Percentiles rank a stretch among this genome's conserved stretches.
phyloP scores from a whole-genome alignment of 2,113 vertebrate genomes.

The Cynoglossus semilaevis region DNA sequence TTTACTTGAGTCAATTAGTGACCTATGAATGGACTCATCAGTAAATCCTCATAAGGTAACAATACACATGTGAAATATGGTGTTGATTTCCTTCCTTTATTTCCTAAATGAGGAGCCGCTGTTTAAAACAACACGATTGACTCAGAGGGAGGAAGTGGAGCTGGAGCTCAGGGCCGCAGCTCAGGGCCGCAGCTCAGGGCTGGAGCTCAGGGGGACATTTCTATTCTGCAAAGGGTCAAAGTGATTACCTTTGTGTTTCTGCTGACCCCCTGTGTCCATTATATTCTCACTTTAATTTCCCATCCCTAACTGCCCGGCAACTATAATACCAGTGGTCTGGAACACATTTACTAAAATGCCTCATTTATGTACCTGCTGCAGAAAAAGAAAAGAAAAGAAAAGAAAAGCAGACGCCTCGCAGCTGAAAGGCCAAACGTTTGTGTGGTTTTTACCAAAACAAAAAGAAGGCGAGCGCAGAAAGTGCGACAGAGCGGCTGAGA shows the following conservation, averaged over 20 bases:
- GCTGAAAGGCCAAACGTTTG: constrained; percentile 39
- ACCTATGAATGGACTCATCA: neutral
- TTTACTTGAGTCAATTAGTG: too few relatives aligned
- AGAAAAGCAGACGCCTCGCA: constrained; percentile 32
- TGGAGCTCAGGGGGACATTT: constrained; percentile 42
- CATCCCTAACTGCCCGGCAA: constrained; percentile 20
- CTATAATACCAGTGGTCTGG: constrained; percentile 55
- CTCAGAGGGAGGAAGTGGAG: constrained; percentile 42
- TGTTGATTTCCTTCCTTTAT: constrained; percentile 34
- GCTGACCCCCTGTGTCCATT: constrained; percentile 48
- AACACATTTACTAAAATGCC: constrained; percentile 63
- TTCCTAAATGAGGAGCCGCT: constrained; percentile 23
- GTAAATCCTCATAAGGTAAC: neutral
- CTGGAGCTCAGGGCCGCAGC: constrained; percentile 21
- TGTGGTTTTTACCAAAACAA: constrained; percentile 28
- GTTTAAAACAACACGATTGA: constrained; percentile 46
- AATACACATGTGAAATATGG: constrained; percentile 16
- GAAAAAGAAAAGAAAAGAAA: constrained; percentile 14
- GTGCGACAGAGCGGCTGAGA: neutral
- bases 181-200: constrained; percentile 16
- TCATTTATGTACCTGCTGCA: constrained; percentile 41
- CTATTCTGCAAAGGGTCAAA: constrained; percentile 69
- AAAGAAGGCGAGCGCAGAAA: neutral
- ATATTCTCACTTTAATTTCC: constrained; percentile 23
- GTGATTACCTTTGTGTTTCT: constrained; percentile 69